Conservation (phyloP, 2,113 vertebrate genomes). For the Bothrops jararaca region DNA sequence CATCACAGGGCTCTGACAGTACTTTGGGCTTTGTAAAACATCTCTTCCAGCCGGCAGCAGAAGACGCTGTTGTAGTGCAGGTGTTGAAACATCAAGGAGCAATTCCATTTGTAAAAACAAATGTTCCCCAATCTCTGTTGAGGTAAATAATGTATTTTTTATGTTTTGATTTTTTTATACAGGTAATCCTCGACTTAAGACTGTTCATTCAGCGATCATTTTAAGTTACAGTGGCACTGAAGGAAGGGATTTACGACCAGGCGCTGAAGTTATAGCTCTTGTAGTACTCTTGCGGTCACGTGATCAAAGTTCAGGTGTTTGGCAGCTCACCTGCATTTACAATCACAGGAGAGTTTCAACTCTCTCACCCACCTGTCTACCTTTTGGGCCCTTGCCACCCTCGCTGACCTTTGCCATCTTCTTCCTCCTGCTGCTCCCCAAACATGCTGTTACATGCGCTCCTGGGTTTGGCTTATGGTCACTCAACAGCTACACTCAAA, state of each 20-base stretch:
- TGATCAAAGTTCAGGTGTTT: neutral
- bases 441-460: neutral
- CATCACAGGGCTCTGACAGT: conserved; percentile 76
- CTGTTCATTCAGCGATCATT: neutral
- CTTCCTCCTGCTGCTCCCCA: neutral
- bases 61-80: conserved; percentile 82
- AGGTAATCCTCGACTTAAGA: neutral
- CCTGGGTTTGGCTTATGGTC: neutral
- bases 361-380: neutral
- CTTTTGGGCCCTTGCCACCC: neutral
- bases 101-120: conserved; percentile 91
- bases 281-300: neutral
- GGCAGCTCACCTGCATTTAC: neutral
- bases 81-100: conserved; percentile 90
- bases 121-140: conserved; percentile 83
- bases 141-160: conserved; percentile 66
- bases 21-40: conserved; percentile 74
- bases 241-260: neutral
- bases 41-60: conserved; percentile 66
- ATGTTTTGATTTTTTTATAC: neutral
- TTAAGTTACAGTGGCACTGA: neutral
- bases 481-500: neutral
- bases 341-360: neutral
- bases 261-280: neutral
- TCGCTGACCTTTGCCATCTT: neutral